Conservation (phyloP, 92 coral and sea anemone genomes). For the Muricea muricata region DNA sequence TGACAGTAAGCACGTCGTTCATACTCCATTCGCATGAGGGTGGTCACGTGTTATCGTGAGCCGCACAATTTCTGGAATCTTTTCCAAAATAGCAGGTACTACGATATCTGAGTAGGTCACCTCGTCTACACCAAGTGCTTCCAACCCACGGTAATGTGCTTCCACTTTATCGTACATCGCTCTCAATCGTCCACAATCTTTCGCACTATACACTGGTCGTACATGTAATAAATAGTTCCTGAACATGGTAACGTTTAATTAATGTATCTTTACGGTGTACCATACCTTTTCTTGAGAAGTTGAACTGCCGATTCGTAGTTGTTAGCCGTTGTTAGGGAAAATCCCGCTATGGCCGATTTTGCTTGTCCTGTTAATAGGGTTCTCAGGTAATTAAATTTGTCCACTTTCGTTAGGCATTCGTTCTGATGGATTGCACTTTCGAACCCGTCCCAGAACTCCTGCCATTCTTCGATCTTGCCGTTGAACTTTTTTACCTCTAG, state of each 20-base stretch:
- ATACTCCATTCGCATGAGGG: constrained; percentile 42
- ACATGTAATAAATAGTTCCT: constrained; percentile 49
- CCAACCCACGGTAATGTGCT: constrained; percentile 42
- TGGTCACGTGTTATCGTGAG: constrained; percentile 58
- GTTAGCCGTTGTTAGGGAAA: constrained; percentile 42
- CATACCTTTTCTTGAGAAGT: constrained; percentile 4
- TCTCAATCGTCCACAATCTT: constrained; percentile 39
- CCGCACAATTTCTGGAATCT: constrained; percentile 42
- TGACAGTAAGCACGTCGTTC: constrained; percentile 13
- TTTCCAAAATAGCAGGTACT: constrained; percentile 42
- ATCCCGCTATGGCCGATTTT: constrained; percentile 55
- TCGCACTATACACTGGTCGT: constrained; percentile 37
- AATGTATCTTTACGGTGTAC: constrained; percentile 50
- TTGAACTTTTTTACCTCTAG: constrained; percentile 36
- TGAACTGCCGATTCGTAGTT: constrained; percentile 46
- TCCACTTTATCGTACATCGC: constrained; percentile 17
- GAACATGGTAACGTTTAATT: constrained; percentile 45
- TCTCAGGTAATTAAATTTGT: too few relatives aligned
- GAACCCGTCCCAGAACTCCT: constrained; percentile 67
- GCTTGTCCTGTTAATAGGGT: constrained; percentile 31
- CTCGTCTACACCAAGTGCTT: constrained; percentile 58
- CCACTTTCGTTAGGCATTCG: too few relatives aligned
- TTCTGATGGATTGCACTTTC: constrained; percentile 60
- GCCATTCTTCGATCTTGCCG: constrained; percentile 56
- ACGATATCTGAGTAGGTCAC: constrained; percentile 41